Evolutionary conservation across 1,140 invertebrate genomes (phyloP).

Genomic region (Stegodyphus mimosarum): DNA sequence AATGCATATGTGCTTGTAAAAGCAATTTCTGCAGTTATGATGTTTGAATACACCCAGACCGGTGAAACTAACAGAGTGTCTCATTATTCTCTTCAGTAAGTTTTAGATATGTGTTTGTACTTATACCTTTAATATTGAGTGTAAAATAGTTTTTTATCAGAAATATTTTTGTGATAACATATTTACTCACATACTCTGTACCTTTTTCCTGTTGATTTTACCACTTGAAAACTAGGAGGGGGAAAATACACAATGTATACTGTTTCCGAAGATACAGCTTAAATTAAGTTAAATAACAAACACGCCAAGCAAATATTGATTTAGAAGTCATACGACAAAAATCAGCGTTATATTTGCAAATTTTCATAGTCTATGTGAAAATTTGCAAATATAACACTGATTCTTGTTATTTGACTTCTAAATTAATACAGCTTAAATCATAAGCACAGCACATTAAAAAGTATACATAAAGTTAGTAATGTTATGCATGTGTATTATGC

Average conservation of each 20-base stretch:
- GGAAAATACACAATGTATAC: no score
- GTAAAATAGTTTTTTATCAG: not conserved
- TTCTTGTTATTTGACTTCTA: no score
- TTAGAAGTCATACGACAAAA: no score
- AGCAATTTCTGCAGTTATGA: constrained; percentile 12
- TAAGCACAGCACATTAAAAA: not conserved
- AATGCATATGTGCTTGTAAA: constrained; percentile 31
- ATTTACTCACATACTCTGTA: not conserved
- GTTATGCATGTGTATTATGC: no score
- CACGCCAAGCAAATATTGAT: not conserved
- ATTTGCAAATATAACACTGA: no score
- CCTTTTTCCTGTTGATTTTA: not conserved
- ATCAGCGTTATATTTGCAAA: no score
- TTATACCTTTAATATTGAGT: no score
- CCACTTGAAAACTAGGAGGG: not conserved
- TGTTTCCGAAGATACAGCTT: no score
- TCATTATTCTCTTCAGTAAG: constrained; percentile 30
- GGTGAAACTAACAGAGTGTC: not conserved
- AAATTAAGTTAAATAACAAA: not conserved
- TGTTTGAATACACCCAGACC: not conserved
- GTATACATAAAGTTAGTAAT: no score
- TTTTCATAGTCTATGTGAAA: no score
- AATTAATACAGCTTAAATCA: no score
- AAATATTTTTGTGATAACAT: not conserved
- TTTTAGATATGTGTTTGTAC: not conserved